phyloP scores from a whole-genome alignment of 2,888 invertebrate species.

The Graphium colonna region DNA sequence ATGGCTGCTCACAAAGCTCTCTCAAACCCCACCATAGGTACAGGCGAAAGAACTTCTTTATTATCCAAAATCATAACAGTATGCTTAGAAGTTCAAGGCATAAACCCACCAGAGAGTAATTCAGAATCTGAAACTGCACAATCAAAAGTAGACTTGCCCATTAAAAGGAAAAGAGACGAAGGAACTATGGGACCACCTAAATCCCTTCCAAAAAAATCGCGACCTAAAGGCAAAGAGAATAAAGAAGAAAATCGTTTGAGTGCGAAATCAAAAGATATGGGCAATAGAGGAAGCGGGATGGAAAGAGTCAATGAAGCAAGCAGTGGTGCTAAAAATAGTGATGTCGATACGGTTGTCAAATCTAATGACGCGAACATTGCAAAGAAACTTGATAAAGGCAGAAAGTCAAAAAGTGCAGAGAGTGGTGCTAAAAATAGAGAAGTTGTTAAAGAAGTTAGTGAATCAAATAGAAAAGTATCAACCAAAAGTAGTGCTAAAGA shows the following conservation, averaged over 20 bases:
- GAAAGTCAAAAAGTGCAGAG: no score
- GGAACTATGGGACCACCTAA: conserved; percentile 66
- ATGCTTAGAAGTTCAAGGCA: conserved; percentile 47
- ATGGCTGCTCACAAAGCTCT: conserved; percentile 50
- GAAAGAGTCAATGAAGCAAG: neutral
- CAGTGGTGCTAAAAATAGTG: neutral
- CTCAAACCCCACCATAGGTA: conserved; percentile 48
- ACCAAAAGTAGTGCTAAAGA: no score
- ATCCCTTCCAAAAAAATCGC: conserved; percentile 51
- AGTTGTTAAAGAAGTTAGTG: no score
- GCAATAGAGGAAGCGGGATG: neutral
- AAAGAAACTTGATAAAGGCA: neutral
- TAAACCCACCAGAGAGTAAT: conserved; percentile 35
- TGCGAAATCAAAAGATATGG: neutral
- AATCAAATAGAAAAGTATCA: no score
- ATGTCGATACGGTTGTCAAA: conserved; percentile 21
- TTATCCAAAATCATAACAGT: conserved; percentile 57
- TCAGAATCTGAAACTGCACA: conserved; percentile 42
- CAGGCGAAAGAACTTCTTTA: conserved; percentile 54
- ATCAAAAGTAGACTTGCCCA: conserved; percentile 29
- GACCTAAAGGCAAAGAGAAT: conserved; percentile 42
- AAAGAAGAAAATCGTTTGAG: neutral
- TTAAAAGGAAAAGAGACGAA: conserved; percentile 30
- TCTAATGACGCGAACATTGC: neutral
- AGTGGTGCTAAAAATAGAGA: no score